A percentile compares a stretch with the other conserved stretches of the same genome.
phyloP scores from a whole-genome alignment of 2,113 vertebrate genomes.

The Deroptyus accipitrinus region DNA sequence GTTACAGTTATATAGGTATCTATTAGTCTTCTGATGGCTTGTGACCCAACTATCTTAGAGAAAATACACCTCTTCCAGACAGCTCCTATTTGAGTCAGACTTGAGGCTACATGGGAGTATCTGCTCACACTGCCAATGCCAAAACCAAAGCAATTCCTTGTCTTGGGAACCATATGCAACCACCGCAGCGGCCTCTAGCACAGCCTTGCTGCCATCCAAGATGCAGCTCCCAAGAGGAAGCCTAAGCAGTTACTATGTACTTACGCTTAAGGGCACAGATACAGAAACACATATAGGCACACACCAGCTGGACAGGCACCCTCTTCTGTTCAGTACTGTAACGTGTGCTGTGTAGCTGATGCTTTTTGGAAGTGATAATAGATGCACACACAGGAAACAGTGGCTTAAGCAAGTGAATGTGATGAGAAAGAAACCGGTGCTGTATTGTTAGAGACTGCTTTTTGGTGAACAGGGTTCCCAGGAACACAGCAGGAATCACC shows the following conservation, averaged over 20 bases:
- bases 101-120: background rate
- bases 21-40: background rate
- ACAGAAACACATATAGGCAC: background rate
- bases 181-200: background rate
- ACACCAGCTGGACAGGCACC: background rate
- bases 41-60: background rate
- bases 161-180: too few relatives aligned
- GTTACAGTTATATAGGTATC: background rate
- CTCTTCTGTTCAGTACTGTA: background rate
- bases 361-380: background rate
- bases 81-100: background rate
- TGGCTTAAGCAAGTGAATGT: background rate
- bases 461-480: fast-evolving
- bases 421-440: background rate
- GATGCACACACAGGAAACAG: background rate
- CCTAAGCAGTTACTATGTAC: background rate
- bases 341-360: fast-evolving
- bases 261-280: background rate
- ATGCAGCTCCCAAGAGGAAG: background rate
- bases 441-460: background rate
- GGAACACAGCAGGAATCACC: background rate
- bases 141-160: background rate
- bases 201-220: background rate
- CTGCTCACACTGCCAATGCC: background rate
- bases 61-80: background rate